These are phyloP conservation scores for Gallinago undulata DNA, from an alignment of 2,113 vertebrate genomes.

Conservation along the genomic window DNA sequence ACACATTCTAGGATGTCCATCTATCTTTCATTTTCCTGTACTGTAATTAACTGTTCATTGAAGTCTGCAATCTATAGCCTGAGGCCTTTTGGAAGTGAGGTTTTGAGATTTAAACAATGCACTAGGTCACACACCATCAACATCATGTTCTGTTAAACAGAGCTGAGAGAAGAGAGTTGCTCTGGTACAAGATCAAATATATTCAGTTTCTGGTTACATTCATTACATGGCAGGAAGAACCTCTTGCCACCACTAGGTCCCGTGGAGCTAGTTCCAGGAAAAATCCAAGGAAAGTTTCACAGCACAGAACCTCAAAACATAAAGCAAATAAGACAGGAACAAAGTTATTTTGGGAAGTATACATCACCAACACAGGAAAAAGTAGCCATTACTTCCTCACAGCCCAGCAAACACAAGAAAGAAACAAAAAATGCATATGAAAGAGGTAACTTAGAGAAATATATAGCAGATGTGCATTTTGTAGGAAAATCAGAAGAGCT, in stretches of 20 bases:
- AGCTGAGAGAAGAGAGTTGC: not conserved
- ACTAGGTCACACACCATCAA: not conserved
- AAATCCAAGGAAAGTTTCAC: not conserved
- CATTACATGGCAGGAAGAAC: not conserved
- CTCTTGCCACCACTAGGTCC: not conserved
- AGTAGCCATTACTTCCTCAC: not conserved
- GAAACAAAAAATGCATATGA: not conserved
- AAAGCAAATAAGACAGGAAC: not conserved
- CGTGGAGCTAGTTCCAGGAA: not conserved
- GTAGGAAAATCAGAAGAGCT: not conserved
- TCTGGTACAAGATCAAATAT: not conserved
- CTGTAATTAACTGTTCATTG: not conserved
- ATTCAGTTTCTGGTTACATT: not conserved
- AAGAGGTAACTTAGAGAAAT: not conserved
- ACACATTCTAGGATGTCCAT: not conserved
- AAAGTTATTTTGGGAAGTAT: not conserved
- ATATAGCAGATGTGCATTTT: not conserved
- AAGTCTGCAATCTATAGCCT: not conserved
- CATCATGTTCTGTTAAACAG: not conserved
- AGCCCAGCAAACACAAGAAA: not conserved
- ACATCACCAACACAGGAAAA: not conserved
- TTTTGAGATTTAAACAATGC: not conserved
- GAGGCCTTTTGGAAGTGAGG: not conserved
- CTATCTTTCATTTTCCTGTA: not conserved
- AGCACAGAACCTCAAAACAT: not conserved